Percentiles rank a stretch among this genome's conserved stretches.
Conservation (phyloP, 92 coral and sea anemone species). For the Siderastrea radians region DNA sequence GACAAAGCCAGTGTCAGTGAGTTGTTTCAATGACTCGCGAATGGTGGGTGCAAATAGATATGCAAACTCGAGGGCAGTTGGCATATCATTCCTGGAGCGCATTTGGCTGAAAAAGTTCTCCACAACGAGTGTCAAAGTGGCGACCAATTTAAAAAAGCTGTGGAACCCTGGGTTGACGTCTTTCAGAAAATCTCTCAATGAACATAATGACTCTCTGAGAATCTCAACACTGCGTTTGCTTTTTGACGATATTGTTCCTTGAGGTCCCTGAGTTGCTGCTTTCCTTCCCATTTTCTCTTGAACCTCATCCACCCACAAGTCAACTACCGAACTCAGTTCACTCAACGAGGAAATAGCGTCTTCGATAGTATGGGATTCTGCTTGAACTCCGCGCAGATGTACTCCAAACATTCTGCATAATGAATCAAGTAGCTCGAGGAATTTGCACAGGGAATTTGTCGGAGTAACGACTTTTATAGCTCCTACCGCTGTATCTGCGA, state of each 20-base stretch:
- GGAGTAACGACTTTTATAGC: constrained; percentile 52
- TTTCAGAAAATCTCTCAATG: background rate
- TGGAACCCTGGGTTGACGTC: background rate
- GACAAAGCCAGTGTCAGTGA: constrained; percentile 44
- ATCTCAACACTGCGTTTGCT: constrained; percentile 31
- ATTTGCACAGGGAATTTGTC: no score
- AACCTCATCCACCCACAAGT: constrained; percentile 41
- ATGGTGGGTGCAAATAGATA: constrained; percentile 36
- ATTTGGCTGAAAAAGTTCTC: constrained; percentile 53
- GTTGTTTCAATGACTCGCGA: constrained; percentile 53
- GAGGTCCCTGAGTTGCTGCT: constrained; percentile 23
- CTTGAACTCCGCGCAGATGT: constrained; percentile 30
- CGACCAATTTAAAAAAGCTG: constrained; percentile 31
- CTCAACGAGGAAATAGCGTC: constrained; percentile 35
- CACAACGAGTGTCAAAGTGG: constrained; percentile 38
- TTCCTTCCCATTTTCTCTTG: constrained; percentile 22
- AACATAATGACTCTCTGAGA: constrained; percentile 8
- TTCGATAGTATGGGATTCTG: constrained; percentile 9
- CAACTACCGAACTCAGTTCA: constrained; percentile 1
- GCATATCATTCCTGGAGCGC: constrained; percentile 57
- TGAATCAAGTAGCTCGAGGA: background rate
- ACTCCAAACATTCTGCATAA: constrained; percentile 34
- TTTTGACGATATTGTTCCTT: constrained; percentile 33
- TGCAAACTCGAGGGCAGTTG: constrained; percentile 49
- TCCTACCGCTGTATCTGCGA: constrained; percentile 62